phyloP scores from a whole-genome alignment of 2,797 vertebrate genomes.

The Hemitrygon akajei region DNA sequence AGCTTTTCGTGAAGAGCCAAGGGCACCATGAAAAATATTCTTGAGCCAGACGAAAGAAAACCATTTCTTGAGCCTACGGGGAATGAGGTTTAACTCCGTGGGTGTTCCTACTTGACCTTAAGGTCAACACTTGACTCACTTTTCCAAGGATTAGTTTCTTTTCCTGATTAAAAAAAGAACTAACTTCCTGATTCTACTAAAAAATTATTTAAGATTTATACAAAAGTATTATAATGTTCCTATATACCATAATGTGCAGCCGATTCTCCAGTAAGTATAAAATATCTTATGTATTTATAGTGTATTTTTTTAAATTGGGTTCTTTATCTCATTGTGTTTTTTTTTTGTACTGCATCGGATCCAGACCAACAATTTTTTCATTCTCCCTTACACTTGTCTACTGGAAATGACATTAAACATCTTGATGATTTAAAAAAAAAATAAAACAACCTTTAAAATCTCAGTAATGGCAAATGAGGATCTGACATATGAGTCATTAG shows the following conservation, averaged over 20 bases:
- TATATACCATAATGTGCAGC: neutral
- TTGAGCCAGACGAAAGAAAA: neutral
- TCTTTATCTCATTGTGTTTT: too few species aligned
- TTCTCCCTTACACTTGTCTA: too few species aligned
- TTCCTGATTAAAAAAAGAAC: neutral
- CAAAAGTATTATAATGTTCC: neutral
- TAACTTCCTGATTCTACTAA: neutral
- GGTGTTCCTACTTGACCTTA: neutral
- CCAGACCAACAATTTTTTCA: too few species aligned
- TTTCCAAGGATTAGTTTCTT: neutral
- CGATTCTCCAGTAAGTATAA: too few species aligned
- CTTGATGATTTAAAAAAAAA: too few species aligned
- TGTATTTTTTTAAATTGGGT: too few species aligned
- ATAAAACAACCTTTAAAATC: neutral
- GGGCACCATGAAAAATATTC: neutral
- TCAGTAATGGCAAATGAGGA: neutral
- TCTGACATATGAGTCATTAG: neutral
- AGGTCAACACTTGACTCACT: neutral
- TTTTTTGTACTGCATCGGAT: too few species aligned
- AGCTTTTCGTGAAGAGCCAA: neutral
- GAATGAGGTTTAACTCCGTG: neutral
- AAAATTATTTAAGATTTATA: neutral
- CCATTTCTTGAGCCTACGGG: neutral
- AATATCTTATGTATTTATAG: too few species aligned
- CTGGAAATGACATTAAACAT: too few species aligned